These are phyloP conservation scores for Toxostoma redivivum DNA, from an alignment of 2,113 vertebrate genomes.

Conservation along the genomic window DNA sequence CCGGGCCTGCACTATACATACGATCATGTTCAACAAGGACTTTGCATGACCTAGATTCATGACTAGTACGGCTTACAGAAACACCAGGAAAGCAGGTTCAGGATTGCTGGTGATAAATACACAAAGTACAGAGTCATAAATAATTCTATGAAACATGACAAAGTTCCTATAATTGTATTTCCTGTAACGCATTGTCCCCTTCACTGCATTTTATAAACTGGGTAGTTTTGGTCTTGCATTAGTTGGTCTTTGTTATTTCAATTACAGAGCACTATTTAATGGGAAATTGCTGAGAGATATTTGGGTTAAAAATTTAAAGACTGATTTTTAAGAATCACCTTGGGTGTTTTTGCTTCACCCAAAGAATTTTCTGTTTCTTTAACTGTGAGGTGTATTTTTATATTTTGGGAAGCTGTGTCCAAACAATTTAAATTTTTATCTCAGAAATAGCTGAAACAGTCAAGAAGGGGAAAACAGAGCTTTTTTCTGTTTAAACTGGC, in stretches of 20 bases:
- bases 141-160: neutral
- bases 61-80: accelerated
- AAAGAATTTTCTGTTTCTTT: neutral
- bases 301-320: neutral
- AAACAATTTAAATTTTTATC: neutral
- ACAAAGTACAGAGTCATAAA: neutral
- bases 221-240: neutral
- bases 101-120: neutral
- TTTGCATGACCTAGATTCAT: neutral
- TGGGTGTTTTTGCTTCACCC: neutral
- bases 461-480: neutral
- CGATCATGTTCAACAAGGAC: neutral
- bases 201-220: neutral
- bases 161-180: neutral
- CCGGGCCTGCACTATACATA: neutral
- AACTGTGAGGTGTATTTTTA: neutral
- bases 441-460: neutral
- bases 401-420: neutral
- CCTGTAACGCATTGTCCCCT: accelerated
- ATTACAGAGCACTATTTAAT: neutral
- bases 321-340: neutral
- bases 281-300: neutral
- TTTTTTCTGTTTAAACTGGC: neutral
- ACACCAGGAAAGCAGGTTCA: neutral
- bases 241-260: neutral